Percentiles rank a stretch among this genome's conserved stretches.
These are phyloP conservation scores for Zaprionus lineosus DNA, from an alignment of 2,888 invertebrate species.

Conservation along the genomic window DNA sequence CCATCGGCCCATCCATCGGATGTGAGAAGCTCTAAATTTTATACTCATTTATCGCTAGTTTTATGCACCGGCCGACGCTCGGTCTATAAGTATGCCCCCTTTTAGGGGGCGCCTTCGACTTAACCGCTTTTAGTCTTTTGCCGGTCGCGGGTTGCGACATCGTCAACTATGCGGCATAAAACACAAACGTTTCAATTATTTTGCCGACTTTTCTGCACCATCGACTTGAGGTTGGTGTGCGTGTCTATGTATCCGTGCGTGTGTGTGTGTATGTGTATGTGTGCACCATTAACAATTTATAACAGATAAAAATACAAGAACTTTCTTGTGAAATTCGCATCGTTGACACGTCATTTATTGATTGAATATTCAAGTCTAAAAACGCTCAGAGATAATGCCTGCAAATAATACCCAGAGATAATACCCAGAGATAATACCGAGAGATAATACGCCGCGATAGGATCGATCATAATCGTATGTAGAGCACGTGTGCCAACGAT, in stretches of 20 bases:
- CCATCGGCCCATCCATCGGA: too few relatives aligned
- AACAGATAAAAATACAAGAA: too few relatives aligned
- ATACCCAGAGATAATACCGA: too few relatives aligned
- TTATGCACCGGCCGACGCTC: conserved; percentile 20
- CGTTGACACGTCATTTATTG: conserved; percentile 2
- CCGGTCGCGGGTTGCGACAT: conserved; percentile 24
- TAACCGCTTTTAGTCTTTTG: conserved; percentile 36
- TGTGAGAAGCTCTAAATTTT: too few relatives aligned
- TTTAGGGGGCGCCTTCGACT: not conserved
- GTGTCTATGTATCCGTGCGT: not conserved
- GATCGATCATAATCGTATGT: too few relatives aligned
- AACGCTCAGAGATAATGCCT: conserved; percentile 15
- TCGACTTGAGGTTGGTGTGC: conserved; percentile 46
- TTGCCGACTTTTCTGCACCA: conserved; percentile 59
- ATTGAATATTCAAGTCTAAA: not conserved
- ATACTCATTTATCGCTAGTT: conserved; percentile 55
- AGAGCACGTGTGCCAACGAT: too few relatives aligned
- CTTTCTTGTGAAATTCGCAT: conserved; percentile 19
- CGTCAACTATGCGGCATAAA: conserved; percentile 62
- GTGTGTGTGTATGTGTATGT: not conserved
- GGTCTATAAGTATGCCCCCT: not conserved
- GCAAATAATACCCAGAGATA: too few relatives aligned
- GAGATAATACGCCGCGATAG: too few relatives aligned
- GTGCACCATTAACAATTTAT: too few relatives aligned
- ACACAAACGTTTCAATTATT: conserved; percentile 59